phyloP scores from a whole-genome alignment of 1,140 invertebrate genomes.

The Lordiphosa collinella region DNA sequence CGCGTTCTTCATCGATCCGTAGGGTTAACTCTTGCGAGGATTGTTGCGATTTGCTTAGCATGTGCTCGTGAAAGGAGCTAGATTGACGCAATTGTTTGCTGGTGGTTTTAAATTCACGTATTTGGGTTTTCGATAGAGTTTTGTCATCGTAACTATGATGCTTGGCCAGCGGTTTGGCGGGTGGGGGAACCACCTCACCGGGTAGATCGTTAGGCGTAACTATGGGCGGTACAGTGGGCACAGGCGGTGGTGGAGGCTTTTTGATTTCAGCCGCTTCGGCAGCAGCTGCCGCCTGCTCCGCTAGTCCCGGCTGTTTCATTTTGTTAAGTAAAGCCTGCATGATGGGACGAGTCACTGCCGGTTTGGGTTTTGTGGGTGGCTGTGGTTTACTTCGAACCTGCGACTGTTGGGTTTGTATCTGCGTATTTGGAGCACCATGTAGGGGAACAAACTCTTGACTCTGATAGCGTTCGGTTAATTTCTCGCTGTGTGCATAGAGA shows the following conservation, averaged over 20 bases:
- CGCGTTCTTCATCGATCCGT: slow-evolving; percentile 67
- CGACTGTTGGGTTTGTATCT: slow-evolving; percentile 61
- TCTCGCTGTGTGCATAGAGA: slow-evolving; percentile 82
- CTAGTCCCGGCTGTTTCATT: slow-evolving; percentile 67
- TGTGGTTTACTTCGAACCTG: slow-evolving; percentile 59
- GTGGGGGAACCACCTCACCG: slow-evolving; percentile 51
- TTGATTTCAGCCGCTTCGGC: slow-evolving; percentile 51
- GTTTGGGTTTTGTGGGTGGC: slow-evolving; percentile 65
- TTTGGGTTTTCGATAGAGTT: slow-evolving; percentile 83
- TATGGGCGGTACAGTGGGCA: slow-evolving; percentile 59
- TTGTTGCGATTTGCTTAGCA: slow-evolving; percentile 80
- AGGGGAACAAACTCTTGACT: slow-evolving; percentile 82
- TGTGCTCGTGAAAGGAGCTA: slow-evolving; percentile 83
- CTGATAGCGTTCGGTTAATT: slow-evolving; percentile 83
- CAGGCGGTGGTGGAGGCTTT: slow-evolving; percentile 46
- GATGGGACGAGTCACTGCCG: slow-evolving; percentile 66
- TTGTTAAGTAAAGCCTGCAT: slow-evolving; percentile 75
- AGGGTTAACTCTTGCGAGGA: slow-evolving; percentile 69
- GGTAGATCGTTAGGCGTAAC: slow-evolving; percentile 66
- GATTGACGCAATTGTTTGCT: slow-evolving; percentile 82
- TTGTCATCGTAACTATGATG: slow-evolving; percentile 83
- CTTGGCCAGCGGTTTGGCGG: slow-evolving; percentile 82
- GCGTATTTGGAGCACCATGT: slow-evolving; percentile 42
- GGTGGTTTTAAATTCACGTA: slow-evolving; percentile 83
- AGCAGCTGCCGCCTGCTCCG: slow-evolving; percentile 61